Evolutionary conservation across 1,140 invertebrate genomes (phyloP), one percentile per base, ranked within the genome.

Genomic region (Drosophila ercepeae): DNA sequence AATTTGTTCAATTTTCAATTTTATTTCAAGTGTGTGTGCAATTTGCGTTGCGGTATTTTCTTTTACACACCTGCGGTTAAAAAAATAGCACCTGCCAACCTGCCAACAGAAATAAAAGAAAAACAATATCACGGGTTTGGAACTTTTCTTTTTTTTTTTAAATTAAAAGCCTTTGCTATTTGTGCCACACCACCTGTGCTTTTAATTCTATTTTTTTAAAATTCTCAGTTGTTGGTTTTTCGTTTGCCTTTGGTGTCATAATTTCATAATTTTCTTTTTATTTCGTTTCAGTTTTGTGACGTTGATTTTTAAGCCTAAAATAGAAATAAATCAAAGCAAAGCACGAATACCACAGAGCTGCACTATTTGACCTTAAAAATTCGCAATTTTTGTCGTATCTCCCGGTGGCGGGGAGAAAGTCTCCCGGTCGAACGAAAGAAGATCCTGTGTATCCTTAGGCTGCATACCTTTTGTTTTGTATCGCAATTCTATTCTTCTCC

Each of bases 401-500:
- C 23, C 34, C 49, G 57, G 21, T 23, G 13, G 29, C 44, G 18
- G 44, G 52, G 52, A 46, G 52, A 21, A 16, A n/a, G n/a, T n/a
- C n/a, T n/a, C n/a, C n/a, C n/a, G 52, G 51, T 41, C 18, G n/a
- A 3, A 46, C 45, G 7, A 25, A 23, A 32, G 36, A 16, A 36
- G 25, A 32, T 16, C 14, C 25, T 39, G 23, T 41, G 21, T 54
- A 53, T 75, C 42, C 54, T 45, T 74, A 73, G 76, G 59, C 81
- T 86, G 73, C 81, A 86, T 81, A 88, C 82, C 82, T 88, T 86
- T 86, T 86, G 82, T 86, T 84, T 86, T 86, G 81, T 86, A 86
- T 86, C 73, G 75, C 79, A 86, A 82, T 88, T 88, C 69, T 86
- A 73, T 77, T 75, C 53, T 63, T 50, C 61, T 32, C 14, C 39